Evolutionary conservation across 2,888 invertebrate species (phyloP).

Genomic region (Lithophane ornitopus): DNA sequence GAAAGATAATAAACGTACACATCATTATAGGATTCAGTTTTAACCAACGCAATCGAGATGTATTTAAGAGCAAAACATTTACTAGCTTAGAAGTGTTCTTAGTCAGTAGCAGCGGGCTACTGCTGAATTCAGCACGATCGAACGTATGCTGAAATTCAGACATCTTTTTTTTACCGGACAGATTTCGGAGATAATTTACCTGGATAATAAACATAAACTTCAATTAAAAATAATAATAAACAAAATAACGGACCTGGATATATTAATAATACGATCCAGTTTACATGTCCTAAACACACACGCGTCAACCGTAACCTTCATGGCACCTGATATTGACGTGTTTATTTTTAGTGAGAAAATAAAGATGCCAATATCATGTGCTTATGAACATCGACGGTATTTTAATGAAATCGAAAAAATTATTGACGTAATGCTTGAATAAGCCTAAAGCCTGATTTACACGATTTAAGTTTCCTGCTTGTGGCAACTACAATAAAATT

Average conservation of each 20-base stretch:
- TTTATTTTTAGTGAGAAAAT: conserved; percentile 48
- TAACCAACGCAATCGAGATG: conserved; percentile 72
- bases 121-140: neutral
- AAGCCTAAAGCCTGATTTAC: too few relatives aligned
- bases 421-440: neutral
- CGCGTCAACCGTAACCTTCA: conserved; percentile 32
- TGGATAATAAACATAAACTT: neutral
- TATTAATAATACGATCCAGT: conserved; percentile 7
- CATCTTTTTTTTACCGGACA: neutral
- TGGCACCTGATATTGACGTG: conserved; percentile 49
- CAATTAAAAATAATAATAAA: neutral
- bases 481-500: too few relatives aligned
- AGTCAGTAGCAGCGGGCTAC: neutral
- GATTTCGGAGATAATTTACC: neutral
- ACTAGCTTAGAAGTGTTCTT: conserved; percentile 1
- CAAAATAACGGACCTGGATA: neutral
- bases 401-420: neutral
- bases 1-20: conserved; percentile 90
- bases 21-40: conserved; percentile 94
- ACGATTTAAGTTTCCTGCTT: too few relatives aligned
- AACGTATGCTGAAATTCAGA: neutral
- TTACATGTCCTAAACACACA: conserved; percentile 24
- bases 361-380: conserved; percentile 19
- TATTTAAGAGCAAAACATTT: conserved; percentile 1
- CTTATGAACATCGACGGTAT: conserved; percentile 12